Conservation (phyloP, 1,140 invertebrate genomes). For the Drosophila kikkawai region DNA sequence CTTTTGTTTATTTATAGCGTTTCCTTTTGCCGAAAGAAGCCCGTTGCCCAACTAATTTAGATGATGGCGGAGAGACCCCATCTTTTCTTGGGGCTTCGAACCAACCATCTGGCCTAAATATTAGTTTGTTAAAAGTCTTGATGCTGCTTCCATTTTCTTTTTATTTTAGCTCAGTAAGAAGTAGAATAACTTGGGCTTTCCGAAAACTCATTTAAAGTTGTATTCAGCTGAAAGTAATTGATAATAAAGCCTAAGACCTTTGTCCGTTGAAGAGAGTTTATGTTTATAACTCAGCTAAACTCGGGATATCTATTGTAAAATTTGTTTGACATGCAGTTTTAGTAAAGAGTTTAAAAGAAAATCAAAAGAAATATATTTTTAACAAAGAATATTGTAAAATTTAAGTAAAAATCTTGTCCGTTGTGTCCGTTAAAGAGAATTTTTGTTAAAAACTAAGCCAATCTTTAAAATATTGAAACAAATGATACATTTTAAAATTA, state of each 20-base stretch:
- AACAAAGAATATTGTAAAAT: fast-evolving
- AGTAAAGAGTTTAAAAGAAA: too few species aligned
- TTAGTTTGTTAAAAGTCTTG: conserved; percentile 27
- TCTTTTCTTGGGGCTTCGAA: conserved; percentile 7
- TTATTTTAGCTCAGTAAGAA: background rate
- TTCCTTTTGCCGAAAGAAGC: conserved; percentile 15
- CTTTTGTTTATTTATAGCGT: conserved; percentile 45
- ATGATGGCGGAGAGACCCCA: conserved; percentile 25
- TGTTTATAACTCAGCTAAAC: background rate
- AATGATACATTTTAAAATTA: too few species aligned
- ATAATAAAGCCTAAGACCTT: background rate
- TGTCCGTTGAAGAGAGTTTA: background rate
- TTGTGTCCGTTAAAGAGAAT: background rate
- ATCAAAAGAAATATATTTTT: too few species aligned
- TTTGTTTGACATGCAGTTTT: background rate
- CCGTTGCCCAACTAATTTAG: conserved; percentile 40
- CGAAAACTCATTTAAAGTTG: conserved; percentile 10
- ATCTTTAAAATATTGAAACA: background rate
- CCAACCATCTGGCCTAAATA: conserved; percentile 36
- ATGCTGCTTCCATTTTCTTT: background rate
- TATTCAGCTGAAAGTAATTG: conserved; percentile 6
- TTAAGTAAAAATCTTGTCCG: background rate
- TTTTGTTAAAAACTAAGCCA: background rate
- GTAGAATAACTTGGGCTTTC: background rate
- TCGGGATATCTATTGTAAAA: background rate